Percentiles rank a stretch among this genome's conserved stretches.
phyloP scores from a whole-genome alignment of 1,140 invertebrate genomes.

The Rhyacophila brunnea region DNA sequence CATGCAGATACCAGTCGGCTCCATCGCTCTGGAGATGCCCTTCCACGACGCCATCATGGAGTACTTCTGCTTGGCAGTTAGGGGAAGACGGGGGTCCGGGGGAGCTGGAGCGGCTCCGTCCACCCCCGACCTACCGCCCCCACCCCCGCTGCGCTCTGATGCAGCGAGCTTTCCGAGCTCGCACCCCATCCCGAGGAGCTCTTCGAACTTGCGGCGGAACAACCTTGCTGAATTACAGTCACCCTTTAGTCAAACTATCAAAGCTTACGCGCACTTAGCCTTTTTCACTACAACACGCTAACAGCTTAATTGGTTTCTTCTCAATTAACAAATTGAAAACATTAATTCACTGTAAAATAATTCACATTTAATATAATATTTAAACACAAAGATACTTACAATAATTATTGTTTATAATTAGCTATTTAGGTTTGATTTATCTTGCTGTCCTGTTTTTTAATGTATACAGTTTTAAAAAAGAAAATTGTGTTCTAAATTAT shows the following conservation, averaged over 20 bases:
- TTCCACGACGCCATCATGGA: constrained; percentile 87
- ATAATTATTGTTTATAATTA: no score
- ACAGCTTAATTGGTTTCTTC: no score
- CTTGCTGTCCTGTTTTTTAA: no score
- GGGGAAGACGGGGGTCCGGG: constrained; percentile 74
- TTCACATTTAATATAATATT: no score
- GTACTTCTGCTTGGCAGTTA: constrained; percentile 84
- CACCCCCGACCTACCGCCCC: constrained; percentile 43
- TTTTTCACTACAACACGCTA: neutral
- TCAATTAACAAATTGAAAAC: no score
- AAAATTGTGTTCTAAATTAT: no score
- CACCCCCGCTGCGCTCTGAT: constrained; percentile 51
- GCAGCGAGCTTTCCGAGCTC: constrained; percentile 72
- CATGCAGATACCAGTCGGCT: constrained; percentile 85
- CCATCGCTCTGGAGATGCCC: constrained; percentile 81
- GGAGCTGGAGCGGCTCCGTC: constrained; percentile 55
- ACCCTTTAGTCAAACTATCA: no score
- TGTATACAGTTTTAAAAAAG: no score
- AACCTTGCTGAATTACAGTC: neutral
- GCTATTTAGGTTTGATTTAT: no score
- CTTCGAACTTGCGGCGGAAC: constrained; percentile 13
- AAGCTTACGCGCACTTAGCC: neutral
- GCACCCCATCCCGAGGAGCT: constrained; percentile 64
- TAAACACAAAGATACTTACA: no score
- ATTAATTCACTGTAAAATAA: no score